A percentile compares a stretch with the other conserved stretches of the same genome.
Evolutionary conservation across 2,888 invertebrate genomes (phyloP).

Genomic region (Psococerastis gibbosa): DNA sequence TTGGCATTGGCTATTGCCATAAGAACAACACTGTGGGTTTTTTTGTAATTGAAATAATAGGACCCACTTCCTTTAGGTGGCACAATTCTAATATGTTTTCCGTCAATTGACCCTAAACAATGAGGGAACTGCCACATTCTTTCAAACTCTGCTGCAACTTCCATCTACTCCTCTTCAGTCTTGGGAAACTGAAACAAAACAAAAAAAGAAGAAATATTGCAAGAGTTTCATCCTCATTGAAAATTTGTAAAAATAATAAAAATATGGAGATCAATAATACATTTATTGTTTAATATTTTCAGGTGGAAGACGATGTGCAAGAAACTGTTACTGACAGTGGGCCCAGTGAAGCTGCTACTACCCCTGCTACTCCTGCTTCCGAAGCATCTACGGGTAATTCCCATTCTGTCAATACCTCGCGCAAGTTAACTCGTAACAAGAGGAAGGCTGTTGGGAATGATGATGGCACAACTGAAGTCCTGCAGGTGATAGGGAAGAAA

Average conservation of each 20-base stretch:
- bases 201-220: not conserved
- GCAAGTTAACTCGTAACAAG: no score
- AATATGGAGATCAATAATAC: slow-evolving; percentile 9
- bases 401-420: no score
- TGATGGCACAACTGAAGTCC: no score
- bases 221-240: no score
- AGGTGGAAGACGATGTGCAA: slow-evolving; percentile 14
- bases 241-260: slow-evolving; percentile 6
- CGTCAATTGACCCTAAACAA: slow-evolving; percentile 17
- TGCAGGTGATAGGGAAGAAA: no score
- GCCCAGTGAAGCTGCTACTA: slow-evolving; percentile 13
- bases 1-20: slow-evolving; percentile 16
- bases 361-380: no score
- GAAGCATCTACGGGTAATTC: no score
- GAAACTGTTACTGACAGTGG: slow-evolving; percentile 13
- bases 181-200: no score
- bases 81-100: slow-evolving; percentile 19
- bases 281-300: slow-evolving; percentile 12
- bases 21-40: slow-evolving; percentile 16
- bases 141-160: slow-evolving; percentile 17
- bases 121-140: slow-evolving; percentile 18
- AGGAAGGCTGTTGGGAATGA: no score
- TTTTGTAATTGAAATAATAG: slow-evolving; percentile 18
- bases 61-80: slow-evolving; percentile 16
- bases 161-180: slow-evolving; percentile 16